Base-by-base conservation (phyloP, 92 coral and sea anemone species). In the Phymanthus crucifer region DNA sequence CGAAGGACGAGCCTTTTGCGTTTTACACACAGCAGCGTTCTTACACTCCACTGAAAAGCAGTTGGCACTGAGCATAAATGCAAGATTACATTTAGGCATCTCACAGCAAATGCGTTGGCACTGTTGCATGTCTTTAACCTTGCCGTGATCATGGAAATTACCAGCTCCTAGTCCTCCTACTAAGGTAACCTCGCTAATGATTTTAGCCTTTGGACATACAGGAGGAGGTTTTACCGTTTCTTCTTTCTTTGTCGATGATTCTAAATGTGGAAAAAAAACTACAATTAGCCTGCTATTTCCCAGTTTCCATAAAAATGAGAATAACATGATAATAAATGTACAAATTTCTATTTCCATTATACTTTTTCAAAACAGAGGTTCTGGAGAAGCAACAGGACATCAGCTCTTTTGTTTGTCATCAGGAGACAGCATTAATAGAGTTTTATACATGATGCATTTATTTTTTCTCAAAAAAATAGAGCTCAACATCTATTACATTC, bases 41-140 rank as follows among this genome's bases (percentile, higher is more conserved):
- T 96, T 96, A 71, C 99, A 96, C 36, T 84, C 96, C n/a, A 96
- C 99, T 24, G 99, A 87, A 78, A 96, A 96, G 71, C 99, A 96
- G 85, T 87, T 96, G 34, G 89, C 91, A 0, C 96, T 89, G 31
- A 96, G 87, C 88, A 96, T 96, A 76, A 96, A 96, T 40, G 99
- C 99, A 21, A 96, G 85, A 73, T 96, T 89, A 72, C 99, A 96
- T 64, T 85, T 90, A 19, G 99, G 93, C 89, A 92, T 93, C 73
- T 96, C 99, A 70, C 99, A 96, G 81, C 99, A 96, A 47, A 96
- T 96, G 21, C 98, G 85, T 12, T 95, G 88, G 50, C 99, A 96
- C 50, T 85, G 93, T 32, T 77, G 77, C 79, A 93, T 89, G 85
- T 93, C 93, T 52, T 89, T 85, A 16, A 96, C 97, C 54, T 89